These are phyloP conservation scores for Myanophis thanlyinensis DNA, from an alignment of 2,113 vertebrate genomes.

Conservation along the genomic window DNA sequence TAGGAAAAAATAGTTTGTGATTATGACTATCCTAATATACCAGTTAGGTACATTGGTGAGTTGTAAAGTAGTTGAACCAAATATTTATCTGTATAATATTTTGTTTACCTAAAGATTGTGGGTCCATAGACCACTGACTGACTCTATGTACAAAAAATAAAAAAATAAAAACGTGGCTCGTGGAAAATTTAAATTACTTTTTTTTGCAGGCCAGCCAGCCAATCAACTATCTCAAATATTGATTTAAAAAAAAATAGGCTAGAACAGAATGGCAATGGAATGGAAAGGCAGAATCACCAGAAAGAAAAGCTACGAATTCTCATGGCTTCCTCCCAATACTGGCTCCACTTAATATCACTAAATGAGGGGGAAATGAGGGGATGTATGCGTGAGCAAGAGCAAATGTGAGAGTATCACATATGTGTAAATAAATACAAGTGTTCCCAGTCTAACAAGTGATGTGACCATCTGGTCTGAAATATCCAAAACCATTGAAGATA, in stretches of 20 bases:
- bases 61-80: background rate
- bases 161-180: background rate
- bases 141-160: background rate
- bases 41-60: background rate
- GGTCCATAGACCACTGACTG: background rate
- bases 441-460: background rate
- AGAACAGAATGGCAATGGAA: background rate
- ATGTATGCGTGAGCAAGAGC: background rate
- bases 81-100: background rate
- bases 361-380: background rate
- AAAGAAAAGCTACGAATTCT: background rate
- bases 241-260: background rate
- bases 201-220: background rate
- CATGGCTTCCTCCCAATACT: background rate
- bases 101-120: background rate
- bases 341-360: background rate
- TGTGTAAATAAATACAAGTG: background rate
- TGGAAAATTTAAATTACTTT: background rate
- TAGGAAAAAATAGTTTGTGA: background rate
- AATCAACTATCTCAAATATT: background rate
- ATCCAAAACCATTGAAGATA: background rate
- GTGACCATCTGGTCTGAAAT: background rate
- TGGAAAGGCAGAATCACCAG: background rate
- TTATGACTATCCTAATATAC: background rate
- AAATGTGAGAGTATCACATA: background rate